Evolutionary conservation across 2,113 vertebrate species (phyloP).

Genomic region (Tachycineta bicolor): DNA sequence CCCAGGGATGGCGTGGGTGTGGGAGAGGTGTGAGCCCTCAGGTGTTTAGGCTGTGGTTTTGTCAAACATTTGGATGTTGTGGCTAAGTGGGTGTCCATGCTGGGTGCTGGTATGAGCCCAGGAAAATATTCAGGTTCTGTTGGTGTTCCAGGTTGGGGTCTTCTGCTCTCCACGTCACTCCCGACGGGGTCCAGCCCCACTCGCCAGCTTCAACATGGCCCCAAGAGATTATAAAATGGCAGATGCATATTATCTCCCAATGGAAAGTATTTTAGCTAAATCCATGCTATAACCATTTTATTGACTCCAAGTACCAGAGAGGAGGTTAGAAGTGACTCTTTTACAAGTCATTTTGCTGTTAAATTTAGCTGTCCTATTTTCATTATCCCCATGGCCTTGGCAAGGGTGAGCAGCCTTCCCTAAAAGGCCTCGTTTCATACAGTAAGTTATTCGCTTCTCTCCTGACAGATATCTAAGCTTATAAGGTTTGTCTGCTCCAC

Average conservation of each 20-base stretch:
- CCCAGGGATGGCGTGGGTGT: accelerated
- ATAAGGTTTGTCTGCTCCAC: conserved; percentile 57
- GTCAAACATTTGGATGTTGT: not conserved
- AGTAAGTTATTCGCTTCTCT: conserved; percentile 60
- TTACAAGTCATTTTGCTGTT: conserved; percentile 69
- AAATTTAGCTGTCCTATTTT: conserved; percentile 73
- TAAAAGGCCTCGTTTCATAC: conserved; percentile 70
- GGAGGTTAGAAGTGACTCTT: conserved; percentile 54
- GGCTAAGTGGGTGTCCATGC: not conserved
- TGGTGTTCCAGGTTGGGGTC: not conserved
- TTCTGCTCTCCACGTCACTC: not conserved
- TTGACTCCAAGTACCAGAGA: conserved; percentile 43
- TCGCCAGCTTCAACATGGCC: accelerated
- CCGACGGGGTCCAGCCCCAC: accelerated
- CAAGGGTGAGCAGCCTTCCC: conserved; percentile 63
- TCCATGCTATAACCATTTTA: conserved; percentile 54
- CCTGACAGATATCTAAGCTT: conserved; percentile 71
- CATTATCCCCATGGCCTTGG: conserved; percentile 66
- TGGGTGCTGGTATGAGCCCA: not conserved
- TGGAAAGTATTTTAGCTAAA: conserved; percentile 58
- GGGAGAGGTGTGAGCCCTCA: not conserved
- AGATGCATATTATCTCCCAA: not conserved
- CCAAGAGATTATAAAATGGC: not conserved
- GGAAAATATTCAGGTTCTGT: not conserved
- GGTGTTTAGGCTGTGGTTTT: not conserved